Conservation (phyloP, 2,113 vertebrate species). For the Aythya baeri region DNA sequence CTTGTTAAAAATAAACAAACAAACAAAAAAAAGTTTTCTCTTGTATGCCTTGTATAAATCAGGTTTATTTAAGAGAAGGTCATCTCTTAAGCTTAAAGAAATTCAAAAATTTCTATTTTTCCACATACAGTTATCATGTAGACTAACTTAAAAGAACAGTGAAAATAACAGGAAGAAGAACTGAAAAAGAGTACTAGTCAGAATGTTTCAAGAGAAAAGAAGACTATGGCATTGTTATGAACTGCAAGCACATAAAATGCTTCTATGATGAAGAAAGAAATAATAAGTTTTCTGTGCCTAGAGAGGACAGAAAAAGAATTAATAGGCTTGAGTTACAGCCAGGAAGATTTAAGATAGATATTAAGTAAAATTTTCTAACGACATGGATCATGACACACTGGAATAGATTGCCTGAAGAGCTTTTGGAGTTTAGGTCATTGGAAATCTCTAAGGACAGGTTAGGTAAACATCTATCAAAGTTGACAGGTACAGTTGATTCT, state of each 20-base stretch:
- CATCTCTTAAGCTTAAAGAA: not conserved
- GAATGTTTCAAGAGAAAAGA: not conserved
- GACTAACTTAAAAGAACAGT: not conserved
- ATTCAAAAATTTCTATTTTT: not conserved
- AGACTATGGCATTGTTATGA: not conserved
- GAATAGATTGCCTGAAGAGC: conserved; percentile 15
- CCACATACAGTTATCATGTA: not conserved
- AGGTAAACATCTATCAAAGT: conserved; percentile 16
- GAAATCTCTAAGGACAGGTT: conserved; percentile 15
- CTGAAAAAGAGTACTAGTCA: not conserved
- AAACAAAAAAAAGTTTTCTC: not conserved
- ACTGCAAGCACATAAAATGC: not conserved
- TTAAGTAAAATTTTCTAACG: conserved; percentile 23
- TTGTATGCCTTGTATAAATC: not conserved
- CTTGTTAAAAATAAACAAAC: not conserved
- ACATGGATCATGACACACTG: not conserved
- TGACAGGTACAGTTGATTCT: conserved; percentile 10
- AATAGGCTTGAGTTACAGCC: not conserved
- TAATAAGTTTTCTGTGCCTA: not conserved
- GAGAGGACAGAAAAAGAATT: not conserved
- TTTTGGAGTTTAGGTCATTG: not conserved
- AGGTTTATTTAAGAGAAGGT: not conserved
- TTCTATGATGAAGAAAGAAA: not conserved
- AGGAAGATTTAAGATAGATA: conserved; percentile 8
- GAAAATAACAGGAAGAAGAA: not conserved